Evolutionary conservation across 1,140 invertebrate species (phyloP), one percentile per base, ranked within the genome.

Genomic region (Trissolcus basalis): DNA sequence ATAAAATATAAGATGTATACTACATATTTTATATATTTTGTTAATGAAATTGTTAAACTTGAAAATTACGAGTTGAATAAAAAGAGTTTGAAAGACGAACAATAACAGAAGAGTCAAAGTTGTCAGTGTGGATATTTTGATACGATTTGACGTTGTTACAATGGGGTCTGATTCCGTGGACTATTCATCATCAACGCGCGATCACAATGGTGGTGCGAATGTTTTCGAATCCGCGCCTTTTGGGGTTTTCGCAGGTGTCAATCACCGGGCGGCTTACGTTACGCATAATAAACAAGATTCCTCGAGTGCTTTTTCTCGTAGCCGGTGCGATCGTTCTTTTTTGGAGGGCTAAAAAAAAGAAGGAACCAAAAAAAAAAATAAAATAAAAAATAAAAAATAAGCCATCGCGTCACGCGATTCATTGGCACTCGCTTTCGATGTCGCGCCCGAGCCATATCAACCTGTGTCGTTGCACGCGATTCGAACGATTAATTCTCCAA

Each of bases 231-330:
- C 19, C 16, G 44, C 51, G 7, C 43, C 27, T 35, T 48, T 61
- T 56, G 41, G 53, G n/a, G 15, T 67, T 71, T 65, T 67, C 68
- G 45, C 61, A 80, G 55, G 80, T 80, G 81, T 80, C 81, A 80
- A 79, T 82, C 81, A 82, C 49, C 48, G 74, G 71, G 69, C 72
- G 72, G 79, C 77, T 80, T 82, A 80, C 72, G 72, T 68, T 77
- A 67, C 69, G 81, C 81, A 80, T 79, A 80, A 79, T 81, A 79
- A 81, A 80, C 78, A 50, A 78, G 75, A 73, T 73, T 78, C 64
- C 49, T 77, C 73, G 73, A 79, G 77, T 80, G 81, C 79, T 77
- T 82, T 80, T 82, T 80, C 77, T 70, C 77, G 77, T 80, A 77
- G 50, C 47, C 60, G 32, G 39, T 53, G 48, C 16, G 9, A 16